Percentiles rank a stretch among this genome's conserved stretches.
phyloP scores from a whole-genome alignment of 2,888 invertebrate genomes.

The Venustoraphidia nigricollis region DNA sequence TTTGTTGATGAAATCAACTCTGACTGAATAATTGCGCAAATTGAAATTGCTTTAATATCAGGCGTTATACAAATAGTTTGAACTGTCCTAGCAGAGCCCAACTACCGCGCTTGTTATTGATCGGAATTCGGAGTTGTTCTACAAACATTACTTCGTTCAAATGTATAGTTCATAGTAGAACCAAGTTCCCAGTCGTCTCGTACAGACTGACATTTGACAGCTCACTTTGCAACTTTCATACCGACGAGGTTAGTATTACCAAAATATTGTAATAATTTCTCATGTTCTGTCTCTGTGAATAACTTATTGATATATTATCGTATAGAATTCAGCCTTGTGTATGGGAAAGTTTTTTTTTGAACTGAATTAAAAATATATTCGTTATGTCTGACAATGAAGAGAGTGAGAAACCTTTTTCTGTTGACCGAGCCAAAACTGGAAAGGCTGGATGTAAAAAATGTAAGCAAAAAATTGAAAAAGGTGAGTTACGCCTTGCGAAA shows the following conservation, averaged over 20 bases:
- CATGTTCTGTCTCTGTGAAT: too few relatives aligned
- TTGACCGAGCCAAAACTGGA: constrained; percentile 68
- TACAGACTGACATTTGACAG: background rate
- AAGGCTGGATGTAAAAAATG: constrained; percentile 77
- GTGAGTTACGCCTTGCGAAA: constrained; percentile 61
- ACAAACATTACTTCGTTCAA: too few relatives aligned
- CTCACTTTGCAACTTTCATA: background rate
- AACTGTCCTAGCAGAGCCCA: too few relatives aligned
- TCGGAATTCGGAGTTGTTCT: too few relatives aligned
- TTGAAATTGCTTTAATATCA: too few relatives aligned
- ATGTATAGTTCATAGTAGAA: too few relatives aligned
- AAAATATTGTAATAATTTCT: background rate
- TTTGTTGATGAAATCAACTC: too few relatives aligned
- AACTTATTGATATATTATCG: background rate
- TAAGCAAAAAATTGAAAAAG: constrained; percentile 60
- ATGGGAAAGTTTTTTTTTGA: background rate
- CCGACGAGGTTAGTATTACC: background rate
- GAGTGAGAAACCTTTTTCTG: constrained; percentile 41
- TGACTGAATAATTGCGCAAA: too few relatives aligned
- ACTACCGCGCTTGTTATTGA: too few relatives aligned
- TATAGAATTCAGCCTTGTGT: background rate
- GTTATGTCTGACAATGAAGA: constrained; percentile 24
- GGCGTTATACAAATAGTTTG: too few relatives aligned
- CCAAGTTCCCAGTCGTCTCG: too few relatives aligned
- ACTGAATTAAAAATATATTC: too few relatives aligned